Evolutionary conservation across 2,113 vertebrate genomes (phyloP), one percentile per base, ranked within the genome.

Genomic region (Aleadryas rufinucha): DNA sequence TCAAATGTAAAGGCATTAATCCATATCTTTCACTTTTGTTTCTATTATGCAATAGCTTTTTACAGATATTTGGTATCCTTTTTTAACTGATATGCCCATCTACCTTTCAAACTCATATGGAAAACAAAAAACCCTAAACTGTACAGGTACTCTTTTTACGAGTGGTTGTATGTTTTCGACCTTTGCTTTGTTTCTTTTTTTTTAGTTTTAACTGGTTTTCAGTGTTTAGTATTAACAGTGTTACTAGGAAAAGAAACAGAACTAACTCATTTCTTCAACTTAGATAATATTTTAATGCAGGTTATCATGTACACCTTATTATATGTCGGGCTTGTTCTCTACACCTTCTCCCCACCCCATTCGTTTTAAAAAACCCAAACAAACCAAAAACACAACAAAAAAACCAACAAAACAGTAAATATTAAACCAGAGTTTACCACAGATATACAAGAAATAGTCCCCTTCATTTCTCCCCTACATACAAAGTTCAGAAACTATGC

Each of bases 331-430:
- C 2, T 41, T 69, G 1, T 19, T 61, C 4, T 12, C 28, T 30
- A n/a, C 6, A 30, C 5, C 1, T 52, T 59, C 5, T 8, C 10
- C 3, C 4, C 8, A 2, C 4, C 3, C 4, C 0, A 0, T n/a
- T 1, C 1, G 9, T 37, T 42, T 66, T 69, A 82, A 56, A 49
- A 42, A 6, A 41, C 11, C 41, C 41, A 41, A 41, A 41, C 41
- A 61, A 47, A 12, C 2, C 60, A 33, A 47, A 21, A 3, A 37
- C 20, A 13, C 12, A 27, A 11, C 6, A 4, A 50, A 50, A 37
- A 6, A 35, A 47, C n/a, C n/a, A 56, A 13, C 3, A 54, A 35
- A 50, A 16, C 6, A 37, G 4, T 50, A 44, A 45, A 23, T 2
- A 42, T 9, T 37, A 50, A 66, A 57, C 20, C 7, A 54, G 26